Conservation (phyloP, 2,113 vertebrate genomes). For the Varanus salvator region DNA sequence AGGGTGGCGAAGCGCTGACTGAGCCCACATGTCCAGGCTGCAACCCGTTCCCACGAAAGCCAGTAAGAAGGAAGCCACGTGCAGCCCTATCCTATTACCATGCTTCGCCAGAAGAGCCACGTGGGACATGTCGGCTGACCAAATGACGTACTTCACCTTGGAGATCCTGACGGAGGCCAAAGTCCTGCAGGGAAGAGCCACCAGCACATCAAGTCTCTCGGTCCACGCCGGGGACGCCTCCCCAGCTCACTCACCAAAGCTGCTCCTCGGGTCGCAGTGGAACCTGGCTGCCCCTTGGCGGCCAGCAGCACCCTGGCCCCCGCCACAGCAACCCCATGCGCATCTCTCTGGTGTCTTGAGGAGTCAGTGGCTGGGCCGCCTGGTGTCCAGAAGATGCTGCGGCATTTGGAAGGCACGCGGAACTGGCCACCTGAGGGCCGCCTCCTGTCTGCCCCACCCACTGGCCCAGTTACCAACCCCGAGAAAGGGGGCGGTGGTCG, state of each 20-base stretch:
- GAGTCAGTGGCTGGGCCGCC: background rate
- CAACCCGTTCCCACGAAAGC: background rate
- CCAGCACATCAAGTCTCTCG: too few relatives aligned
- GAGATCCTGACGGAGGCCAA: slow-evolving; percentile 96
- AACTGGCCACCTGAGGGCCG: background rate
- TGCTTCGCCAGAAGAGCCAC: slow-evolving; percentile 97
- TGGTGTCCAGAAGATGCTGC: background rate
- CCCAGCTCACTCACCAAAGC: background rate
- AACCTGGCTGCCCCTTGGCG: background rate
- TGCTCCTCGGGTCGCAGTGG: background rate
- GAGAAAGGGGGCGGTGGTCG: background rate
- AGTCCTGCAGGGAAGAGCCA: slow-evolving; percentile 70
- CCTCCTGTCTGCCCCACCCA: background rate
- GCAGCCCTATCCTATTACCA: slow-evolving; percentile 73
- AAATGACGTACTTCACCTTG: slow-evolving; percentile 98
- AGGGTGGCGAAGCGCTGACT: background rate
- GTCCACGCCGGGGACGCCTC: background rate
- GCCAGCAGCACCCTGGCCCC: background rate
- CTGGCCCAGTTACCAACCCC: background rate
- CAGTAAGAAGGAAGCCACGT: background rate
- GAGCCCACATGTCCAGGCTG: too few relatives aligned
- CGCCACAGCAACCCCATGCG: too few relatives aligned
- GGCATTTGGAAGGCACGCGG: background rate
- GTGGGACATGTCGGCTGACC: slow-evolving; percentile 96
- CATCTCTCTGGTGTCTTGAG: background rate